phyloP scores from a whole-genome alignment of 2,113 vertebrate genomes.

The Condylura cristata region DNA sequence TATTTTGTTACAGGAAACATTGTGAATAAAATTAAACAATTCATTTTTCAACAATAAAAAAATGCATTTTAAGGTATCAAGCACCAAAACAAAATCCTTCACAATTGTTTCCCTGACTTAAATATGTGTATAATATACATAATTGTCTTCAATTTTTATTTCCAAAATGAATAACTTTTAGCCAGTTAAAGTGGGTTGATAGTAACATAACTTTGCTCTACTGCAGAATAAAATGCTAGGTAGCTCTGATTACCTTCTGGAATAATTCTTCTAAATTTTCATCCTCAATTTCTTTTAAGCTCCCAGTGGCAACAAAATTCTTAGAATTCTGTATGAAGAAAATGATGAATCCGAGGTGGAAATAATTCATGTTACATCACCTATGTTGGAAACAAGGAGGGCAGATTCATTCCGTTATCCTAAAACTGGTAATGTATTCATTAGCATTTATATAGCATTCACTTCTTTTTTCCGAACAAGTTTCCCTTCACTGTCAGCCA shows the following conservation, averaged over 20 bases:
- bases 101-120: background rate
- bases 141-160: background rate
- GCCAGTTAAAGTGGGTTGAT: background rate
- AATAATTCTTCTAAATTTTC: constrained; percentile 69
- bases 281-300: constrained; percentile 83
- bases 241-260: constrained; percentile 11
- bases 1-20: constrained; percentile 38
- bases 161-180: background rate
- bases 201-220: background rate
- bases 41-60: constrained; percentile 39
- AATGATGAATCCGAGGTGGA: constrained; percentile 91
- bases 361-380: constrained; percentile 90
- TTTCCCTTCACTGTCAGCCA: background rate
- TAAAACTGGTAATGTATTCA: constrained; percentile 86
- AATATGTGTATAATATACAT: background rate
- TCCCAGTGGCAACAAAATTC: constrained; percentile 85
- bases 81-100: background rate
- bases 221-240: background rate
- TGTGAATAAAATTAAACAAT: constrained; percentile 26
- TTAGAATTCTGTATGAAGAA: constrained; percentile 90
- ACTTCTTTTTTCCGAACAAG: constrained; percentile 9
- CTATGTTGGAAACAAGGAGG: constrained; percentile 90
- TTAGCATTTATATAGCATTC: constrained; percentile 1
- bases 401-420: constrained; percentile 91
- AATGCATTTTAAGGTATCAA: constrained; percentile 49